Conservation (phyloP, 2,888 invertebrate species). For the Lacanobia oleracea region DNA sequence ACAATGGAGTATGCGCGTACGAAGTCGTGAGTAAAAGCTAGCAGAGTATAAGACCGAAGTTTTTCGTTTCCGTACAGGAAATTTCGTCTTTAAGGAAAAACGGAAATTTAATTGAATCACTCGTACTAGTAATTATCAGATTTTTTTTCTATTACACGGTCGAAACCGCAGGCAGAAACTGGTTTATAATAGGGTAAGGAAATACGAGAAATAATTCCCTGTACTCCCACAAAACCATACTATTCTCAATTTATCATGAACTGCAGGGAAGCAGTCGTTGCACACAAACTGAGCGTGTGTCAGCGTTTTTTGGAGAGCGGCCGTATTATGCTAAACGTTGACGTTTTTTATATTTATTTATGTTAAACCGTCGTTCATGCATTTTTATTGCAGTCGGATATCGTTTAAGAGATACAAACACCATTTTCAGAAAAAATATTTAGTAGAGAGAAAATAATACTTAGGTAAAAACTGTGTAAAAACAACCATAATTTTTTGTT, state of each 20-base stretch:
- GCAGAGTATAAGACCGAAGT: too few species aligned
- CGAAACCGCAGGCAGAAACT: too few species aligned
- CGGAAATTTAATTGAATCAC: too few species aligned
- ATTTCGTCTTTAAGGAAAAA: too few species aligned
- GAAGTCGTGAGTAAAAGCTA: too few species aligned
- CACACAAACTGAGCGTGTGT: conserved; percentile 26
- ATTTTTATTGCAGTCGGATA: conserved; percentile 25
- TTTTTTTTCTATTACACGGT: too few species aligned
- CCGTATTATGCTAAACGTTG: conserved; percentile 45
- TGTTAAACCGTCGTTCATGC: conserved; percentile 27
- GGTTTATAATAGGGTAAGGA: too few species aligned
- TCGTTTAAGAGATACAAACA: neutral
- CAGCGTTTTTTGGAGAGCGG: conserved; percentile 40
- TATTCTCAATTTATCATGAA: conserved; percentile 8
- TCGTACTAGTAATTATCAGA: too few species aligned
- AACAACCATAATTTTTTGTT: neutral
- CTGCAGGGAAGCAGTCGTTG: conserved; percentile 27
- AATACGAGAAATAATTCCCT: neutral
- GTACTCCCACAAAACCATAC: neutral
- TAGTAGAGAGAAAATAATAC: too few species aligned
- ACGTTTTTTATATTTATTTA: conserved; percentile 31
- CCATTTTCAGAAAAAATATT: too few species aligned
- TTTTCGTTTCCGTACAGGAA: too few species aligned
- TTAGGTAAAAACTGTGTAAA: neutral
- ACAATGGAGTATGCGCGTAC: too few species aligned